These are phyloP conservation scores for Halcyon senegalensis DNA, from an alignment of 2,113 vertebrate genomes.

Conservation along the genomic window DNA sequence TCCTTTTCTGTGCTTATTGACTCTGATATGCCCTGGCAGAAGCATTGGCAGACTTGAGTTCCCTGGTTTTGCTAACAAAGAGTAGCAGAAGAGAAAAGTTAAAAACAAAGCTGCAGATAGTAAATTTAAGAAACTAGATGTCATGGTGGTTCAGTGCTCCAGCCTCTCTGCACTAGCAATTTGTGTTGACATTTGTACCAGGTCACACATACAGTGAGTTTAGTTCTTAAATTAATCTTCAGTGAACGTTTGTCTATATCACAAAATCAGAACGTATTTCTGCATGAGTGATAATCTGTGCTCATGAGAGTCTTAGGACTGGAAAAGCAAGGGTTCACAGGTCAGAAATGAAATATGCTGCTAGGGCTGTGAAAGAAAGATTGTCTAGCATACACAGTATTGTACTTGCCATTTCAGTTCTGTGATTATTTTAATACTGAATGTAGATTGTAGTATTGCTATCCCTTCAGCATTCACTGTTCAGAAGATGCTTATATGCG, in stretches of 20 bases:
- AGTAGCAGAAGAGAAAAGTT: not conserved
- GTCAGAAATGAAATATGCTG: not conserved
- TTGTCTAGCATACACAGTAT: not conserved
- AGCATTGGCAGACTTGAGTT: not conserved
- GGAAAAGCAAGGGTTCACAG: not conserved
- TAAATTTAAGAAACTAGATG: not conserved
- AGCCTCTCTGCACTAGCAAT: not conserved
- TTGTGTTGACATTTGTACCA: not conserved
- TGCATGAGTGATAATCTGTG: not conserved
- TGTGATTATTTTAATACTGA: not conserved
- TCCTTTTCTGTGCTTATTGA: not conserved
- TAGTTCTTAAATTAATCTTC: conserved; percentile 23
- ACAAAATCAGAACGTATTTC: not conserved
- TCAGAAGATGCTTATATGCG: not conserved
- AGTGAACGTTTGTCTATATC: not conserved
- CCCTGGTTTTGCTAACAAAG: not conserved
- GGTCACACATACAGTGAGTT: not conserved
- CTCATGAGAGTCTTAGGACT: not conserved
- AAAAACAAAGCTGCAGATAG: not conserved
- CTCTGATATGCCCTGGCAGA: not conserved
- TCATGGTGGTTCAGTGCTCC: not conserved
- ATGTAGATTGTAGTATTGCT: not conserved
- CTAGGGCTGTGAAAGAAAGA: not conserved
- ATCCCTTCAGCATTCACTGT: not conserved
- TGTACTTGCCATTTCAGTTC: not conserved